phyloP scores from a whole-genome alignment of 2,113 vertebrate genomes.

The Triplophysa rosa region DNA sequence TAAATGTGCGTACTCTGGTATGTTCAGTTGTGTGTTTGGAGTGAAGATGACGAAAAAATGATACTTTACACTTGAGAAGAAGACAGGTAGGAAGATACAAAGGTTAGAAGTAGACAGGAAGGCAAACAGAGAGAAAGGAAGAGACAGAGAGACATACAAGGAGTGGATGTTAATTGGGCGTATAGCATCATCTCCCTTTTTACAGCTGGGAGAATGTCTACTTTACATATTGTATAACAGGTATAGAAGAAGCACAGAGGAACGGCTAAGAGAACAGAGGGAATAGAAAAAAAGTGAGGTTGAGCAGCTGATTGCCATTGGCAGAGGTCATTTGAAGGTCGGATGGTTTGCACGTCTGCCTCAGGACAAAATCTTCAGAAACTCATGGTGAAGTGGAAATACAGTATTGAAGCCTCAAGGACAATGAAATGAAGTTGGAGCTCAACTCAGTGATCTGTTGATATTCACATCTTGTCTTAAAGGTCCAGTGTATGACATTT shows the following conservation, averaged over 20 bases:
- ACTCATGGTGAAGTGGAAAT: neutral
- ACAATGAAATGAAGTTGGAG: neutral
- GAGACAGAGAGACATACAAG: neutral
- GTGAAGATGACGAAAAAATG: neutral
- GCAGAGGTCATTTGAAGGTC: conserved; percentile 35
- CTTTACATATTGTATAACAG: neutral
- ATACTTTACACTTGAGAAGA: neutral
- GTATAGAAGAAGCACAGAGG: neutral
- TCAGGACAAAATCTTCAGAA: neutral
- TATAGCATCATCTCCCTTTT: neutral
- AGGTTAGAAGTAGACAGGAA: neutral
- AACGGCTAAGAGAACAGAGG: neutral
- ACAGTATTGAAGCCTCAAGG: neutral
- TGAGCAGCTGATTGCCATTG: conserved; percentile 21
- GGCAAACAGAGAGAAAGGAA: neutral
- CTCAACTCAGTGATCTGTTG: neutral
- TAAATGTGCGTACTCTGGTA: neutral
- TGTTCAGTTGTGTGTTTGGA: neutral
- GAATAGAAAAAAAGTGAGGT: neutral
- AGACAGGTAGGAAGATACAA: neutral
- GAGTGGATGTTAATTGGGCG: neutral
- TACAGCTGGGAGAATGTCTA: neutral
- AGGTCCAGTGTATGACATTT: neutral
- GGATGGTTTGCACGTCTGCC: neutral
- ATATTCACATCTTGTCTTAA: neutral